phyloP scores from a whole-genome alignment of 64 coral and sea anemone species.

The Dendrophyllia cribrosa region DNA sequence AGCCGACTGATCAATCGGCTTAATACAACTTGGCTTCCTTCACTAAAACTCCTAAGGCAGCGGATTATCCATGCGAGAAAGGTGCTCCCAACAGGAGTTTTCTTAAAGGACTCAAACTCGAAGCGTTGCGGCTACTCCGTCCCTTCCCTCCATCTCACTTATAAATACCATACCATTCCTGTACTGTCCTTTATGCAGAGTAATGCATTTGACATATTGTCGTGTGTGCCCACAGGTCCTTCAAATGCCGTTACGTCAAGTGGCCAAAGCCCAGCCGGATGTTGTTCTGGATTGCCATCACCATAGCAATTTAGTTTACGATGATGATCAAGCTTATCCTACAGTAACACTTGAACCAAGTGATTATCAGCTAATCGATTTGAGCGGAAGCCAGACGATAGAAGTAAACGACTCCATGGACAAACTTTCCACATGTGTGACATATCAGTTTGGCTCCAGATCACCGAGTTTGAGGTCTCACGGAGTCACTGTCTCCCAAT shows the following conservation, averaged over 20 bases:
- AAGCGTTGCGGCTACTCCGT: too few species aligned
- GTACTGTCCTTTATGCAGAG: too few species aligned
- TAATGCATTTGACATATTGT: not conserved
- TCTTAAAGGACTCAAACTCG: too few species aligned
- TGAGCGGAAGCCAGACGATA: constrained; percentile 68
- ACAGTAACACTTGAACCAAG: constrained; percentile 34
- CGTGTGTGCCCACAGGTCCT: constrained; percentile 5
- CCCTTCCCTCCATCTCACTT: too few species aligned
- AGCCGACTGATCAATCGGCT: too few species aligned
- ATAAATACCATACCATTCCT: too few species aligned
- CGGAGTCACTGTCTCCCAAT: constrained; percentile 34
- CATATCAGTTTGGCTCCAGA: constrained; percentile 44
- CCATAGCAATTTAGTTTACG: constrained; percentile 56
- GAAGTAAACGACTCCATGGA: constrained; percentile 38
- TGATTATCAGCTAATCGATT: constrained; percentile 50
- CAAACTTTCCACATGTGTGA: constrained; percentile 19
- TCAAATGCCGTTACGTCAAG: constrained; percentile 56
- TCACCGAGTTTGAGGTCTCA: constrained; percentile 73
- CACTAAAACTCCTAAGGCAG: too few species aligned
- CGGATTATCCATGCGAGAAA: too few species aligned
- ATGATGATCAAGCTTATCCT: constrained; percentile 1
- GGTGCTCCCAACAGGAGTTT: too few species aligned
- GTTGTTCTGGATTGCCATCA: constrained; percentile 19
- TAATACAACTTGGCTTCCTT: too few species aligned
- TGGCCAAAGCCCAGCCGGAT: constrained; percentile 20